Conservation (phyloP, 2,888 invertebrate species). For the Gasteruption jaculator region DNA sequence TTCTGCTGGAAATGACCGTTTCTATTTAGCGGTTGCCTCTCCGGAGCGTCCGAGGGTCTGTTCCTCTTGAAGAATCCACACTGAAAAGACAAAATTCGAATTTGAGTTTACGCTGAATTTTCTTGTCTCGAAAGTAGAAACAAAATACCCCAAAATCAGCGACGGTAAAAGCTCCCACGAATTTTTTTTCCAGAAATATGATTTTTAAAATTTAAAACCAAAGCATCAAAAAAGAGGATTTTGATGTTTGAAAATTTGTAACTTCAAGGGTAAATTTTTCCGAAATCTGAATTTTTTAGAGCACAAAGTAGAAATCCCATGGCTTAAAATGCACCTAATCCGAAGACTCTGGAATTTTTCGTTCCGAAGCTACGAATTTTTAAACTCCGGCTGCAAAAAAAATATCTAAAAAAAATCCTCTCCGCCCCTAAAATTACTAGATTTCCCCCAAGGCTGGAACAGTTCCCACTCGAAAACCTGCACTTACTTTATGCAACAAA, state of each 20-base stretch:
- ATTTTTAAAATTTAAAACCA: neutral
- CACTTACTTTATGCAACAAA: slow-evolving; percentile 75
- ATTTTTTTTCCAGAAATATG: too few species aligned
- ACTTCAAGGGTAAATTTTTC: too few species aligned
- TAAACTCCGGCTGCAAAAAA: too few species aligned
- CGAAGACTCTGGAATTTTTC: too few species aligned
- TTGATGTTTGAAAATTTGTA: too few species aligned
- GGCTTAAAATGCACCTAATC: too few species aligned
- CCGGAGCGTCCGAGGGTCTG: slow-evolving; percentile 76
- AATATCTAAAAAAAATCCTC: too few species aligned
- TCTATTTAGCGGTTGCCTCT: slow-evolving; percentile 79
- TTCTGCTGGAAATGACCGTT: slow-evolving; percentile 58
- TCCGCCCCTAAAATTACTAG: neutral
- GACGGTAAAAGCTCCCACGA: neutral
- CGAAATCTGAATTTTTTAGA: too few species aligned
- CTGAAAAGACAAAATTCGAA: slow-evolving; percentile 56
- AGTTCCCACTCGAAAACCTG: too few species aligned
- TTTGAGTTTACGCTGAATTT: neutral
- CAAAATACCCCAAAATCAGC: neutral
- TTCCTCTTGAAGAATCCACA: slow-evolving; percentile 92
- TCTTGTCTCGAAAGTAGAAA: neutral
- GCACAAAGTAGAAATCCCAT: too few species aligned
- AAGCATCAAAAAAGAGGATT: neutral
- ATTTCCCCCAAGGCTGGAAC: neutral
- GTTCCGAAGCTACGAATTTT: too few species aligned